Evolutionary conservation across 2,113 vertebrate species (phyloP).

Genomic region (Geococcyx californianus): DNA sequence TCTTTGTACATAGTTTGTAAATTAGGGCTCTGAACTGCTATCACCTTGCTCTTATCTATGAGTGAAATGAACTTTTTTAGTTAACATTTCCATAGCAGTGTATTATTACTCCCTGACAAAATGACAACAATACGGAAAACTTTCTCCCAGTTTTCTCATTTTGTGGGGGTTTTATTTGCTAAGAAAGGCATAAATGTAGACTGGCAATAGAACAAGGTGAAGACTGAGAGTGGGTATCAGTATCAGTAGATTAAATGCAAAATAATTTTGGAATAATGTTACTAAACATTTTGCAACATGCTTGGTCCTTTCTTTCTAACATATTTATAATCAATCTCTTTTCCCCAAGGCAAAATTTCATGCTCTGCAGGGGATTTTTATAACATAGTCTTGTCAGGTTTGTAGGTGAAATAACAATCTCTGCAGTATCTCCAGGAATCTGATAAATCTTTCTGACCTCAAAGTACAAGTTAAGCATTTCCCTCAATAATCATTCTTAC

Average conservation of each 20-base stretch:
- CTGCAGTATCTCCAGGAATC: background rate
- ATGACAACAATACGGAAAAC: background rate
- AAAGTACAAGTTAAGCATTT: background rate
- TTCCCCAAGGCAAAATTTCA: background rate
- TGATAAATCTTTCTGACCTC: background rate
- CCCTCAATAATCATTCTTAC: slow-evolving; percentile 15
- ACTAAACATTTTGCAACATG: background rate
- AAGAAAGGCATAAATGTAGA: background rate
- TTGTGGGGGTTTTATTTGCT: background rate
- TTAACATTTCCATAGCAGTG: background rate
- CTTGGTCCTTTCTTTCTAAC: background rate
- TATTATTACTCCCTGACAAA: background rate
- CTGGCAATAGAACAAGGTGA: background rate
- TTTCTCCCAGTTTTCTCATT: background rate
- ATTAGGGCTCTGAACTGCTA: background rate
- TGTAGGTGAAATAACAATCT: slow-evolving; percentile 10
- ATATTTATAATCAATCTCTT: background rate
- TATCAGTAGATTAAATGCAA: background rate
- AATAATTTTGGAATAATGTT: background rate
- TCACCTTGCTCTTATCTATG: background rate
- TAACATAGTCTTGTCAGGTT: background rate
- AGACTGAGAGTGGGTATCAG: background rate
- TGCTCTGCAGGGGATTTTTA: background rate
- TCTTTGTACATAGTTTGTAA: background rate
- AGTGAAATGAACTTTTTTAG: background rate